phyloP scores from a whole-genome alignment of 2,888 invertebrate species.

The Bellardia pandia region DNA sequence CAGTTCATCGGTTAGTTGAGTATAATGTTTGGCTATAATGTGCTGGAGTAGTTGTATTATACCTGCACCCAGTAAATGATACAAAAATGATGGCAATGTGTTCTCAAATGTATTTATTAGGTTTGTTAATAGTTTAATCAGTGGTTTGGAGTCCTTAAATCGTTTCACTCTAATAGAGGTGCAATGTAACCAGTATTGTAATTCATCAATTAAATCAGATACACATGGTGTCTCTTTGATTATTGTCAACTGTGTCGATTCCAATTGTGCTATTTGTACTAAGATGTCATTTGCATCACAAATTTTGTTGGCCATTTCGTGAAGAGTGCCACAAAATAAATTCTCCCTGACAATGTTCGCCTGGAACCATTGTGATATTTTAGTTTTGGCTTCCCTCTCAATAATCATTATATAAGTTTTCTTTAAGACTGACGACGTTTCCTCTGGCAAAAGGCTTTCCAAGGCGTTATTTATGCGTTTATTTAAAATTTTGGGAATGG shows the following conservation, averaged over 20 bases:
- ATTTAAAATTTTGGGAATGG: constrained; percentile 78
- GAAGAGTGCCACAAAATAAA: constrained; percentile 78
- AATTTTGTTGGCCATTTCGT: constrained; percentile 78
- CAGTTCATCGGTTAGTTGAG: constrained; percentile 75
- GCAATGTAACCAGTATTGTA: constrained; percentile 81
- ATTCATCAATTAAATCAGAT: constrained; percentile 79
- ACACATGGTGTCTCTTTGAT: constrained; percentile 73
- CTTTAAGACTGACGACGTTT: constrained; percentile 84
- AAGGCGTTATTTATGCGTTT: constrained; percentile 80
- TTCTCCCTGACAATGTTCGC: constrained; percentile 83
- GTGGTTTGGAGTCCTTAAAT: constrained; percentile 70
- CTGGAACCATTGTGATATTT: constrained; percentile 86
- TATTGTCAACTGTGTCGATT: constrained; percentile 75
- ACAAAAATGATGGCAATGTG: constrained; percentile 79
- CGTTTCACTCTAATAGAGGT: constrained; percentile 78
- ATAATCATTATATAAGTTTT: constrained; percentile 85
- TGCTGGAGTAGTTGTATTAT: constrained; percentile 80
- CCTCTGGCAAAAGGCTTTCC: constrained; percentile 85
- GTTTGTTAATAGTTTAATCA: constrained; percentile 75
- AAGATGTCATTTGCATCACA: constrained; percentile 76
- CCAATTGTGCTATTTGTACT: constrained; percentile 67
- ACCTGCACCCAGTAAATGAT: constrained; percentile 78
- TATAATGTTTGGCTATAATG: constrained; percentile 78
- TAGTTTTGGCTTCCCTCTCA: constrained; percentile 84
- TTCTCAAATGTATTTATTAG: constrained; percentile 75